These are phyloP conservation scores for Lagorchestes hirsutus DNA, from an alignment of 2,797 vertebrate species.

Conservation along the genomic window DNA sequence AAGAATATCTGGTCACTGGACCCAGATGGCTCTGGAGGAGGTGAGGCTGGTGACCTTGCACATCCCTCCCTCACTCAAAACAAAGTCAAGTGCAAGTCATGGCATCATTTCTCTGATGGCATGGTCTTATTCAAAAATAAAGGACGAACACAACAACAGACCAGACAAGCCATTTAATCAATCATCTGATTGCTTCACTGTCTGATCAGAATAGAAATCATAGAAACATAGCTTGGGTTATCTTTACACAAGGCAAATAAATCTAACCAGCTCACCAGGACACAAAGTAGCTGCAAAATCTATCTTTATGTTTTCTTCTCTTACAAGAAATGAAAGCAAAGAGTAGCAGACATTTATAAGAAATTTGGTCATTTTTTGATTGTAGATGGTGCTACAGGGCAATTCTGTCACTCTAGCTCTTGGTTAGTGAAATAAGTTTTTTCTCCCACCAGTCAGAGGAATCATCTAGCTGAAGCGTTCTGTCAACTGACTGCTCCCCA, in stretches of 20 bases:
- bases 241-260: not conserved
- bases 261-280: not conserved
- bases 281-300: not conserved
- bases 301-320: not conserved
- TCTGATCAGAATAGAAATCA: not conserved
- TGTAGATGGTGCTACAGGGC: not conserved
- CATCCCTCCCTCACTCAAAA: no score
- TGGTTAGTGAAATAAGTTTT: not conserved
- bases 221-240: not conserved
- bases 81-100: no score
- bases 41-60: no score
- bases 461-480: not conserved
- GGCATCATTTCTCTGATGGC: no score
- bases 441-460: not conserved
- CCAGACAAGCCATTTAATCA: not conserved
- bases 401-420: not conserved
- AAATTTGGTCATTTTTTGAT: not conserved
- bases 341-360: not conserved
- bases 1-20: no score
- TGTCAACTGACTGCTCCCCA: not conserved
- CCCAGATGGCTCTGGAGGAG: no score
- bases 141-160: not conserved
- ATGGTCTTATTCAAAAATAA: no score
- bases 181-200: not conserved
- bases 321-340: not conserved